Conservation (phyloP, 2,113 vertebrate genomes). For the Cyanistes caeruleus region DNA sequence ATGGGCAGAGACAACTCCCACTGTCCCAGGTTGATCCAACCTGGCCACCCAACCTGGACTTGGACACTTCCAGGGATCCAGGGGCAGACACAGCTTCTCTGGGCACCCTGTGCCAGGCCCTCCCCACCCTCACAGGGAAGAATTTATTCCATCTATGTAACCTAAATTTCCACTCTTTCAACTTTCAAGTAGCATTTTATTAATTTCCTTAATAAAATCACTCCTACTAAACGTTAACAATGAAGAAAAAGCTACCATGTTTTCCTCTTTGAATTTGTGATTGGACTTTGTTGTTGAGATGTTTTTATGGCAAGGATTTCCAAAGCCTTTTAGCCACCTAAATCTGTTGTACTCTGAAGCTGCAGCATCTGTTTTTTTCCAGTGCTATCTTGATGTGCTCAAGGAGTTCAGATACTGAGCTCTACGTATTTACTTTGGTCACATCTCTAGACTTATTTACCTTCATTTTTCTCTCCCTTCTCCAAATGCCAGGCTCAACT, state of each 20-base stretch:
- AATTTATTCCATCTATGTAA: background rate
- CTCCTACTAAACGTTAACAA: background rate
- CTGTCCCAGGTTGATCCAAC: fast-evolving
- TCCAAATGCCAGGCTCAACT: background rate
- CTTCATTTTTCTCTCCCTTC: background rate
- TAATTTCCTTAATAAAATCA: background rate
- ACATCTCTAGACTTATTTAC: background rate
- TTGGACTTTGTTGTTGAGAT: background rate
- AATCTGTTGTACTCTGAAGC: background rate
- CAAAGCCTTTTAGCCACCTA: background rate
- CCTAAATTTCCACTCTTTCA: background rate
- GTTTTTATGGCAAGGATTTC: background rate
- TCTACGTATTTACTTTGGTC: background rate
- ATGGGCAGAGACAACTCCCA: background rate
- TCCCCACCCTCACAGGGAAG: fast-evolving
- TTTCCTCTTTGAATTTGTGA: background rate
- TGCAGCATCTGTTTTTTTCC: background rate
- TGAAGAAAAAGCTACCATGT: background rate
- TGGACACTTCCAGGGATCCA: background rate
- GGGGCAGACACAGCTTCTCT: background rate
- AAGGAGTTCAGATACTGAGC: background rate
- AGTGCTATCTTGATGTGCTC: background rate
- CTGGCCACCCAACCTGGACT: fast-evolving
- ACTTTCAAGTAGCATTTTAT: background rate
- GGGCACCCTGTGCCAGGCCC: background rate